Conservation (phyloP, 1,140 invertebrate genomes). For the Ectropis grisescens region DNA sequence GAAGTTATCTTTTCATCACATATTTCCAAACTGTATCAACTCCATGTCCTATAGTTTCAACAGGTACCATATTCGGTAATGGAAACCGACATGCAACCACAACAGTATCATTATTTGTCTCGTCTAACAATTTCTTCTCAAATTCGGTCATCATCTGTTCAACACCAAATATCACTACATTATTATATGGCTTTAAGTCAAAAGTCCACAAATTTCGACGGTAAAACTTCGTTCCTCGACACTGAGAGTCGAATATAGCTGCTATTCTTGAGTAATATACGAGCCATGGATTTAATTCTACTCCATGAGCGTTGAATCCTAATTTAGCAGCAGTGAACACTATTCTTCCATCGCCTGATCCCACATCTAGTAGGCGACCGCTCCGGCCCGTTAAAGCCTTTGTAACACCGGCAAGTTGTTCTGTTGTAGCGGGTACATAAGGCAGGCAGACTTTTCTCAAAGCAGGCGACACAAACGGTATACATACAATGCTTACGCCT, state of each 20-base stretch:
- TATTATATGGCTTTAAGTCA: slow-evolving; percentile 80
- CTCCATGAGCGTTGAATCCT: slow-evolving; percentile 81
- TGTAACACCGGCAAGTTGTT: slow-evolving; percentile 86
- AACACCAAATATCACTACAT: slow-evolving; percentile 93
- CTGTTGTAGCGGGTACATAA: slow-evolving; percentile 87
- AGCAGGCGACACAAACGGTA: slow-evolving; percentile 87
- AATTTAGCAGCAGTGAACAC: slow-evolving; percentile 84
- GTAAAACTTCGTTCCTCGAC: slow-evolving; percentile 75
- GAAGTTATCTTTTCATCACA: slow-evolving; percentile 37
- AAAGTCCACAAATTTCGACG: slow-evolving; percentile 87
- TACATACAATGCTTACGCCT: slow-evolving; percentile 75
- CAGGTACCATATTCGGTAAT: slow-evolving; percentile 80
- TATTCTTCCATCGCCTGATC: slow-evolving; percentile 93
- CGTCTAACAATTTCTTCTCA: slow-evolving; percentile 80
- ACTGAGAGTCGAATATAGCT: slow-evolving; percentile 66
- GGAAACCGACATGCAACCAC: slow-evolving; percentile 93
- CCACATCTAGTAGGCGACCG: slow-evolving; percentile 86
- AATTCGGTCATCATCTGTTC: slow-evolving; percentile 93
- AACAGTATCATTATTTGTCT: slow-evolving; percentile 76
- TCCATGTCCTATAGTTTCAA: slow-evolving; percentile 79
- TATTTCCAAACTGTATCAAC: slow-evolving; percentile 94
- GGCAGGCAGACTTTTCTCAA: slow-evolving; percentile 88
- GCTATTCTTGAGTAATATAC: slow-evolving; percentile 83
- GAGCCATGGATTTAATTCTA: slow-evolving; percentile 92
- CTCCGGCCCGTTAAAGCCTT: slow-evolving; percentile 74